Evolutionary conservation across 2,888 invertebrate species (phyloP), one percentile per base, ranked within the genome.

Genomic region (Therioaphis trifolii): DNA sequence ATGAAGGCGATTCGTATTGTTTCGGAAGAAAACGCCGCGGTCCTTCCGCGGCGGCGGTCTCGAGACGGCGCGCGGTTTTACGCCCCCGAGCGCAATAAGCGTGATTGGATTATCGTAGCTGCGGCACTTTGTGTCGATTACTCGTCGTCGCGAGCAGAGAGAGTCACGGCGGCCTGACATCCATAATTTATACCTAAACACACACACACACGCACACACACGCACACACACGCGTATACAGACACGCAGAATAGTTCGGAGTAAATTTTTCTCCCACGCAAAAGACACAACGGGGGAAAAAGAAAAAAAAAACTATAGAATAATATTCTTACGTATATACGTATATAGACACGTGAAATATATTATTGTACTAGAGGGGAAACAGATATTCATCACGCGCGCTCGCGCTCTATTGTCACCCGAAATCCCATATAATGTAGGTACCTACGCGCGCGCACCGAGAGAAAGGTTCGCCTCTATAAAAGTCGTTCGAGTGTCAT

Each of bases 401-500:
- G 24, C 5, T 2, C n/a, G 11, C 43, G 66, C 35, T 29, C 80
- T 74, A 82, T 82, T 82, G 82, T 82, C 82, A 74, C 82, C 82
- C 61, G 61, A 74, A 82, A 74, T 82, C 82, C 82, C 49, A 43
- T 69, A 69, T 43, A 24, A 55, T 55, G 49, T 52, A 14, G n/a
- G 18, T 55, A 55, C 24, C 21, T 27, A 46, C 61, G 27, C 29
- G n/a, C 27, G 24, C 24, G 15, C 11, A n/a, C 0, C 55, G 12
- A 69, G 55, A 79, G 58, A 80, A 72, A 71, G 82, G 74, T 35
- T 35, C 66, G 35, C 46, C 40, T 82, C 72, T 72, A 63, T 82
- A 82, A 82, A 82, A 82, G 82, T 82, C 82, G 82, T 82, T 82
- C 82, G 74, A 82, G 82, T 82, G 82, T 82, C 82, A 82, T 82